Base-by-base conservation (phyloP, 2,113 vertebrate genomes). In the Phalacrocorax brasilianus region DNA sequence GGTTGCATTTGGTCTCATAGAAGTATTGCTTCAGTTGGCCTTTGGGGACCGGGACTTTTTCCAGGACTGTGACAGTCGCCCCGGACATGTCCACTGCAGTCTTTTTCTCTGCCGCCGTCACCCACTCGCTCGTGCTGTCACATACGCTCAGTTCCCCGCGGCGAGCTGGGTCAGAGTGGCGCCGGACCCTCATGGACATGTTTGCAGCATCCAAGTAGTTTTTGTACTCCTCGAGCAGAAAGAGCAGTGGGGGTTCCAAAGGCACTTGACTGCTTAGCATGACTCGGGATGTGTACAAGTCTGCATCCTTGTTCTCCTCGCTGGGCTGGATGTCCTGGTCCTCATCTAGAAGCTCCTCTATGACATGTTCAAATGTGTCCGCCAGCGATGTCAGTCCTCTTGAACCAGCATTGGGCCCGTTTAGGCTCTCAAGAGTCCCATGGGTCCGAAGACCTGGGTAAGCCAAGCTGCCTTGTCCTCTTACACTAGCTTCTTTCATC, bases 21-120 rank as follows among this genome's bases (percentile, higher is more conserved):
- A 99, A 99, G 98, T 99, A 99, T 98, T 99, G 99, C 99, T 99
- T 99, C 99, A 99, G 99, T 98, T 99, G 99, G 98, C 99, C 99
- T 97, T 99, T 99, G 92, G 99, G 99, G 93, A 99, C 99, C 30
- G 99, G 99, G 97, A 99, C 99, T 96, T 99, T 99, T 95, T 99
- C 99, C 96, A 99, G 99, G 97, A 99, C 99, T 4, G 99, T 99
- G 97, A 99, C 99, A 1, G 99, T 99, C 40, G 99, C 99, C 93
- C 99, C 99, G 0, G 99, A 99, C 99, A 99, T 99, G 98, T 99
- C 99, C 98, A 99, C 99, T 47, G 99, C 99, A 88, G 99, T 99
- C 99, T 99, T 99, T 99, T 99, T 99, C 97, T 99, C 99, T 26
- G 99, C 99, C 4, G 99, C 99, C 3, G 99, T 99, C 94, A 99